phyloP scores from a whole-genome alignment of 2,113 vertebrate species.

The Nansenia antarctica region DNA sequence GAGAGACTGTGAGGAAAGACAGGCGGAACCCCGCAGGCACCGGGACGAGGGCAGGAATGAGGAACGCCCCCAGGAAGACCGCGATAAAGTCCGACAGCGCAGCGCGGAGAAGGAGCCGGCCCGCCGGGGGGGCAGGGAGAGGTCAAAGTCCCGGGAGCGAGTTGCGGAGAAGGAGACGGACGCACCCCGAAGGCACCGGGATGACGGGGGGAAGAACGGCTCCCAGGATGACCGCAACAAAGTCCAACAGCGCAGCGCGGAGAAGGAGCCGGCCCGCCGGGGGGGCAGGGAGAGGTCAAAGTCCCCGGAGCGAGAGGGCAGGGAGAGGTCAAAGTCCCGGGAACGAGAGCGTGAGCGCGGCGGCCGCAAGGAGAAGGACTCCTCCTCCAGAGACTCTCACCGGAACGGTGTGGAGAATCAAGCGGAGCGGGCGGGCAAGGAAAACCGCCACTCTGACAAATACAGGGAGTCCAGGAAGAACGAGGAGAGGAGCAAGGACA shows the following conservation, averaged over 20 bases:
- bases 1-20: conserved; percentile 1
- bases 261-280: conserved; percentile 50
- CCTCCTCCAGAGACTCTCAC: conserved; percentile 39
- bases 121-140: conserved; percentile 54
- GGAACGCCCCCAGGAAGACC: neutral
- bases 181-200: conserved; percentile 38
- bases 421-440: conserved; percentile 54
- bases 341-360: too few relatives aligned
- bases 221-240: neutral
- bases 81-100: neutral
- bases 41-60: conserved; percentile 53
- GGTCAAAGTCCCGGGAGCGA: too few relatives aligned
- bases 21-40: conserved; percentile 30
- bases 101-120: conserved; percentile 37
- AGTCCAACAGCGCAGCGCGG: conserved; percentile 5
- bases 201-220: conserved; percentile 39
- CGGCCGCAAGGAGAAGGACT: conserved; percentile 52
- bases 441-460: conserved; percentile 60
- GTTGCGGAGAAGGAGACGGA: conserved; percentile 23
- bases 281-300: conserved; percentile 62
- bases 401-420: conserved; percentile 67
- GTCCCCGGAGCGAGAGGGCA: too few relatives aligned
- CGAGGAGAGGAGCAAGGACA: conserved; percentile 64
- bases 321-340: conserved; percentile 69
- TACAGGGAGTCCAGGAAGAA: conserved; percentile 68